These are phyloP conservation scores for Gambelia wislizenii DNA, from an alignment of 2,797 vertebrate genomes.

Conservation along the genomic window DNA sequence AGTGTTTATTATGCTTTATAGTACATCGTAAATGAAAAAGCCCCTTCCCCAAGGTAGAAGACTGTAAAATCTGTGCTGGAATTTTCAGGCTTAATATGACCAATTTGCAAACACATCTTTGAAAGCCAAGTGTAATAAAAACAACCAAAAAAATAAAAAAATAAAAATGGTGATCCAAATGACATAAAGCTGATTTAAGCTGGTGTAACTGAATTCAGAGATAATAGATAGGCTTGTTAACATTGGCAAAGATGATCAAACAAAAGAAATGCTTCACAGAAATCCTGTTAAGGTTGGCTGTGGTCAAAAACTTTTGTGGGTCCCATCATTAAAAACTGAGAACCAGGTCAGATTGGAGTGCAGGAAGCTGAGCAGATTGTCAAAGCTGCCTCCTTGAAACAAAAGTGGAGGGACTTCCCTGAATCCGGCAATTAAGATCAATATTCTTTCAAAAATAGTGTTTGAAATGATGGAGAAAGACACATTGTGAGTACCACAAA, in stretches of 20 bases:
- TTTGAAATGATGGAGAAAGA: conserved; percentile 5
- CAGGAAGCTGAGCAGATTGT: conserved; percentile 3
- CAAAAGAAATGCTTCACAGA: not conserved
- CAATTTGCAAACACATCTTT: not conserved
- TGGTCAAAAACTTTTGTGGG: conserved; percentile 8
- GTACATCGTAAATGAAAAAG: not conserved
- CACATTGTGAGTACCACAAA: not conserved
- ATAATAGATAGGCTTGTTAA: conserved; percentile 6
- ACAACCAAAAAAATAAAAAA: not conserved
- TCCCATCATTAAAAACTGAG: conserved; percentile 20
- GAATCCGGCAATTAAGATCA: not conserved
- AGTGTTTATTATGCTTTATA: not conserved
- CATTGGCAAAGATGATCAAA: not conserved
- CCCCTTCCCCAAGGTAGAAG: not conserved
- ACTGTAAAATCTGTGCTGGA: not conserved
- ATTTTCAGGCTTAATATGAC: not conserved
- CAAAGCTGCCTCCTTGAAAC: not conserved
- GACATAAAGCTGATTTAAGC: conserved; percentile 6
- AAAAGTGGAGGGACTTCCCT: conserved; percentile 2
- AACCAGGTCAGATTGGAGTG: conserved; percentile 13
- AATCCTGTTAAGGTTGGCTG: not conserved
- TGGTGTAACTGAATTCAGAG: not conserved
- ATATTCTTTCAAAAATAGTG: not conserved
- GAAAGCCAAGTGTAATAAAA: not conserved
- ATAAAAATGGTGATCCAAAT: not conserved